Evolutionary conservation across 1,140 invertebrate genomes (phyloP).

Genomic region (Argopecten irradians): DNA sequence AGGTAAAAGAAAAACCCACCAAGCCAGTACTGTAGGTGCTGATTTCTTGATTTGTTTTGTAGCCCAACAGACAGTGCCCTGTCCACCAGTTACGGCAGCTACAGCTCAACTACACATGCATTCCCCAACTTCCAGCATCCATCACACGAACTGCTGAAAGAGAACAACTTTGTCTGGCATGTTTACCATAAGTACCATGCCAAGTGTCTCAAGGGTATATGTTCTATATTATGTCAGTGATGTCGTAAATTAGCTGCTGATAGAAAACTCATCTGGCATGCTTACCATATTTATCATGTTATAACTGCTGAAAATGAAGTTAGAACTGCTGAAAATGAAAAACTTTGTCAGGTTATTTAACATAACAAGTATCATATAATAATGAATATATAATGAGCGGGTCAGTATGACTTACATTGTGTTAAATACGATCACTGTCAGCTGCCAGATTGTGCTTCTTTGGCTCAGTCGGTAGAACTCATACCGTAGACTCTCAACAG

Average conservation of each 20-base stretch:
- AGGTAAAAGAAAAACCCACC: too few species aligned
- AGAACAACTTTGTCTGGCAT: conserved; percentile 98
- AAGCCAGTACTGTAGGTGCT: too few species aligned
- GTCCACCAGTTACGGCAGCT: conserved; percentile 83
- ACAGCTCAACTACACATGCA: conserved; percentile 82
- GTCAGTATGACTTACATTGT: too few species aligned
- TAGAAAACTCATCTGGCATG: background rate
- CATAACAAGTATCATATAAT: too few species aligned
- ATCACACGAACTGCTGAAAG: conserved; percentile 94
- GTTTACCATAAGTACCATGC: conserved; percentile 96
- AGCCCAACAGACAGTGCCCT: conserved; percentile 76
- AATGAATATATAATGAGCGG: too few species aligned
- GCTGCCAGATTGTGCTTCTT: too few species aligned
- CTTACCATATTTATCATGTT: background rate
- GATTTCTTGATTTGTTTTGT: conserved; percentile 40
- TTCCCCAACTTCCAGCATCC: conserved; percentile 96
- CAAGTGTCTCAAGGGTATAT: conserved; percentile 91
- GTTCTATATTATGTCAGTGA: background rate
- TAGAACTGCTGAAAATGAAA: background rate
- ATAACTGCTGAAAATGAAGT: background rate
- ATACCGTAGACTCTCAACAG: too few species aligned
- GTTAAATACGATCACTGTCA: too few species aligned
- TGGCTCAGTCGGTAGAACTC: too few species aligned
- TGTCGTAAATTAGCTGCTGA: background rate
- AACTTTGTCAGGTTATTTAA: too few species aligned